phyloP scores from a whole-genome alignment of 1,140 invertebrate species.

The Sweltsa coloradensis region DNA sequence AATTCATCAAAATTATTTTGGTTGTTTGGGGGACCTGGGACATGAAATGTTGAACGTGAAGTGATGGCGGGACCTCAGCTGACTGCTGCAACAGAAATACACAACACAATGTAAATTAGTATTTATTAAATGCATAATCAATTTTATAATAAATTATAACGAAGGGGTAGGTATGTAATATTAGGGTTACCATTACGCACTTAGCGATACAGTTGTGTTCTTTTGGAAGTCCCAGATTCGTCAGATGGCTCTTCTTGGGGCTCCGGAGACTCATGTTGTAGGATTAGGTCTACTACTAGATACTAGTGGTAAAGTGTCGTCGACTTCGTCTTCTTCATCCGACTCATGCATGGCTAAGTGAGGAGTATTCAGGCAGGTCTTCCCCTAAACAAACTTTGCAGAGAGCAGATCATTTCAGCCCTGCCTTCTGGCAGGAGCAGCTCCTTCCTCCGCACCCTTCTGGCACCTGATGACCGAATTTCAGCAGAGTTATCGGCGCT shows the following conservation, averaged over 20 bases:
- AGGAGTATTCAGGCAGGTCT: constrained; percentile 10
- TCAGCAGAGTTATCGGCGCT: constrained; percentile 7
- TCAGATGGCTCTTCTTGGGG: constrained; percentile 4
- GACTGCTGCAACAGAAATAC: not conserved
- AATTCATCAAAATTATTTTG: too few species aligned
- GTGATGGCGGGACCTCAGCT: too few species aligned
- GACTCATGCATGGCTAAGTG: constrained; percentile 8
- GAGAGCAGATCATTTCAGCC: constrained; percentile 8
- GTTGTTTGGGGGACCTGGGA: too few species aligned
- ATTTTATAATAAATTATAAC: not conserved
- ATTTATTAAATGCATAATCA: too few species aligned
- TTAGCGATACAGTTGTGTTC: constrained; percentile 6
- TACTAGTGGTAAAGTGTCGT: constrained; percentile 8
- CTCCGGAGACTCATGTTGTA: constrained; percentile 5
- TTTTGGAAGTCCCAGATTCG: constrained; percentile 5
- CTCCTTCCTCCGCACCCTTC: constrained; percentile 4
- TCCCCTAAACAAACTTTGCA: constrained; percentile 10
- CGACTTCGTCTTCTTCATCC: constrained; percentile 7
- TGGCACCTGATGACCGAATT: constrained; percentile 7
- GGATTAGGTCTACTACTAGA: constrained; percentile 6
- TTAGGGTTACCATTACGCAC: constrained; percentile 6
- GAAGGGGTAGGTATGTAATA: constrained; percentile 8
- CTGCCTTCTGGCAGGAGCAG: constrained; percentile 7
- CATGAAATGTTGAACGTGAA: too few species aligned
- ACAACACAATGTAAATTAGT: too few species aligned